Evolutionary conservation across 2,888 invertebrate genomes (phyloP).

Genomic region (Ochlodes sylvanus): DNA sequence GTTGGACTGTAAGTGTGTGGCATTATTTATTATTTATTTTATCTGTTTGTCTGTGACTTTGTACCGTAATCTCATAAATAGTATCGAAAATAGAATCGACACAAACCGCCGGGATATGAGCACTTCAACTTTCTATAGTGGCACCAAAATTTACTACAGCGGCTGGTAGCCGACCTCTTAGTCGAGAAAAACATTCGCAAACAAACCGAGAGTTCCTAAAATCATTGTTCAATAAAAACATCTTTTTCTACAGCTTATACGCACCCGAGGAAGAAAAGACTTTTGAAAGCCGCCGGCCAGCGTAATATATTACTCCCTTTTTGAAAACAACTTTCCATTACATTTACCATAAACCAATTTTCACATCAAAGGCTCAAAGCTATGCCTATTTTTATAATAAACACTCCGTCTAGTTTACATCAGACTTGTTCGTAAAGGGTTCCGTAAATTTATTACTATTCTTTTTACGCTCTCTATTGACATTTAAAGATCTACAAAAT

Average conservation of each 20-base stretch:
- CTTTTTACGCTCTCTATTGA: too few relatives aligned
- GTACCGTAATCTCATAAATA: too few relatives aligned
- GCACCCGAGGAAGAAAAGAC: not conserved
- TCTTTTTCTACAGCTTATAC: not conserved
- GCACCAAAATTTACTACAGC: too few relatives aligned
- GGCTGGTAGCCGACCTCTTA: too few relatives aligned
- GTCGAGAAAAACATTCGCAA: conserved; percentile 4
- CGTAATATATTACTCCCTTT: not conserved
- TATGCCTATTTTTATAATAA: not conserved
- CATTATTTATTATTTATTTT: too few relatives aligned
- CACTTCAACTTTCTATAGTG: too few relatives aligned
- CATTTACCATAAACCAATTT: conserved; percentile 1
- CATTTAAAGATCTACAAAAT: too few relatives aligned
- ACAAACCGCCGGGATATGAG: too few relatives aligned
- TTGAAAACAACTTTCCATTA: not conserved
- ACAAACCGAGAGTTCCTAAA: not conserved
- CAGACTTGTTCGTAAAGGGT: not conserved
- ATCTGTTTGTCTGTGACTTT: too few relatives aligned
- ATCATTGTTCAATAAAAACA: not conserved
- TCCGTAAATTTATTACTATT: not conserved
- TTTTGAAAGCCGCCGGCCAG: not conserved
- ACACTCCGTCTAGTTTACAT: not conserved
- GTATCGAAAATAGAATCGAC: too few relatives aligned
- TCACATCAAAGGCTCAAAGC: conserved; percentile 2
- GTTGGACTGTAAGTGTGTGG: too few relatives aligned